Percentiles rank a stretch among this genome's conserved stretches.
phyloP scores from a whole-genome alignment of 1,140 invertebrate species.

The Ceratina calcarata region DNA sequence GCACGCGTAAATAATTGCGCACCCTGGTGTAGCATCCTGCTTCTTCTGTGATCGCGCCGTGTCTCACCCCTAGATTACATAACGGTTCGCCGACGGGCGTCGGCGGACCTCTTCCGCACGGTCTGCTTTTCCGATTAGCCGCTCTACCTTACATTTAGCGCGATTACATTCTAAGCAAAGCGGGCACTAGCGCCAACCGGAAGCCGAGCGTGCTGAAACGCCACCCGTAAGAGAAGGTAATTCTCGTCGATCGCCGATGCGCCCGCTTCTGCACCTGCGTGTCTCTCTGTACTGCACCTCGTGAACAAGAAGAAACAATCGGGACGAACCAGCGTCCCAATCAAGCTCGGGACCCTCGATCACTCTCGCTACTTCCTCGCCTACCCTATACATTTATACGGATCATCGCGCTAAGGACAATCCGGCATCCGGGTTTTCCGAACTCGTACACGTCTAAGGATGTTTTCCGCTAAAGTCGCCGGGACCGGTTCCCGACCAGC shows the following conservation, averaged over 20 bases:
- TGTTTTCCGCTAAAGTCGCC: constrained; percentile 43
- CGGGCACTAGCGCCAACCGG: constrained; percentile 57
- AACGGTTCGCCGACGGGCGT: not conserved
- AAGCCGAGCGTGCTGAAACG: constrained; percentile 65
- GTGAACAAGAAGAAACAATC: constrained; percentile 35
- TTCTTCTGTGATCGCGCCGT: not conserved
- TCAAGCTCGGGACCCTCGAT: constrained; percentile 35
- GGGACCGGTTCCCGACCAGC: not conserved
- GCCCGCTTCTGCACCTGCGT: constrained; percentile 69
- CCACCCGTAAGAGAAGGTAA: too few relatives aligned
- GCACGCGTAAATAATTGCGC: constrained; percentile 9
- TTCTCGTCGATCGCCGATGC: constrained; percentile 60
- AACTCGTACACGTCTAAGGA: constrained; percentile 54
- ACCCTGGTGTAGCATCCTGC: constrained; percentile 38
- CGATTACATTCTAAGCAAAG: constrained; percentile 48
- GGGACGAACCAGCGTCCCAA: constrained; percentile 1
- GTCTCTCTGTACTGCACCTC: constrained; percentile 36
- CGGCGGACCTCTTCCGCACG: not conserved
- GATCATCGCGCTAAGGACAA: constrained; percentile 56
- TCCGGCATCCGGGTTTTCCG: constrained; percentile 56
- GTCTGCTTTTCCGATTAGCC: constrained; percentile 19
- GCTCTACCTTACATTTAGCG: constrained; percentile 22
- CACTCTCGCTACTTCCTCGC: constrained; percentile 58
- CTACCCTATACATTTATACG: constrained; percentile 49
- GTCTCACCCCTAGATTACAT: not conserved